These are phyloP conservation scores for Anoplolepis gracilipes DNA, from an alignment of 1,140 invertebrate species.

Conservation along the genomic window DNA sequence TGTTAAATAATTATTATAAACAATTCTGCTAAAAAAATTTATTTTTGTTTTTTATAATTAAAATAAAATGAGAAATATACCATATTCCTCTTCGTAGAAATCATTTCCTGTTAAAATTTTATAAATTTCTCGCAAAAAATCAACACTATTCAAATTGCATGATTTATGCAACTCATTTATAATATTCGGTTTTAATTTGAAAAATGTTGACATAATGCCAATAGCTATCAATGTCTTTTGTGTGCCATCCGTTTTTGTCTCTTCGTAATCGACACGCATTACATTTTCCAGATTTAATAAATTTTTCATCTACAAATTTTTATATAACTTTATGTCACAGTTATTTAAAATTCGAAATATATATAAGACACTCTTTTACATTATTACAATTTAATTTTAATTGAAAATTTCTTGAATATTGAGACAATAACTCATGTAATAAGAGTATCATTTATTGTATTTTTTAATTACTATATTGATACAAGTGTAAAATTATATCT, in stretches of 20 bases:
- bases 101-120: conserved; percentile 78
- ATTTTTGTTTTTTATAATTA: neutral
- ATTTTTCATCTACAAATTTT: conserved; percentile 66
- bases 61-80: conserved; percentile 61
- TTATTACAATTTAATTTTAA: neutral
- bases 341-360: neutral
- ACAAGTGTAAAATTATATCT: conserved; percentile 7
- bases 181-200: conserved; percentile 70
- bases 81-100: conserved; percentile 79
- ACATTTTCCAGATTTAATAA: conserved; percentile 76
- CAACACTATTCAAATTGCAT: conserved; percentile 70
- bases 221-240: conserved; percentile 72
- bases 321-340: conserved; percentile 32
- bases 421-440: conserved; percentile 14
- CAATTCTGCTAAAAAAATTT: conserved; percentile 37
- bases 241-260: conserved; percentile 75
- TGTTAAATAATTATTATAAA: neutral
- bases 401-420: neutral
- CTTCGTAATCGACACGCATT: conserved; percentile 77
- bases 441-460: neutral
- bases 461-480: neutral
- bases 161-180: conserved; percentile 73
- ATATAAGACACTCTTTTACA: neutral
- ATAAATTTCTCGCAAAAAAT: conserved; percentile 81
- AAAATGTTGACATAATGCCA: conserved; percentile 79